phyloP scores from a whole-genome alignment of 1,140 invertebrate genomes.

The Mya arenaria region DNA sequence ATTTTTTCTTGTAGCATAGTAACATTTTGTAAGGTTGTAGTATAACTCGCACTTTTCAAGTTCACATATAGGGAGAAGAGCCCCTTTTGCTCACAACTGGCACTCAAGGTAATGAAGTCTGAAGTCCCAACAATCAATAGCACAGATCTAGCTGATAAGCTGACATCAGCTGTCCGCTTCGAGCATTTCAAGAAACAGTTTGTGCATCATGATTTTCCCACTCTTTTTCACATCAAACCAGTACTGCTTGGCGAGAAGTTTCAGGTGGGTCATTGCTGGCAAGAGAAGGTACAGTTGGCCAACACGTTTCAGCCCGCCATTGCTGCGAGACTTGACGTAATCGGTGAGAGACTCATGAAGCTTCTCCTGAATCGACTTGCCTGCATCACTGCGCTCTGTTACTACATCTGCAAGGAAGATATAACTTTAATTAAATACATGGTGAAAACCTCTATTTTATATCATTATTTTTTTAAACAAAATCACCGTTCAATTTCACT shows the following conservation, averaged over 20 bases:
- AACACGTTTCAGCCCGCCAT: conserved; percentile 87
- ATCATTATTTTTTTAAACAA: too few relatives aligned
- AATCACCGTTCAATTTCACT: too few relatives aligned
- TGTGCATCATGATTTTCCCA: conserved; percentile 96
- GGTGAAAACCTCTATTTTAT: too few relatives aligned
- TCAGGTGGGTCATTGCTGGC: conserved; percentile 92
- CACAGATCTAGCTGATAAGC: neutral
- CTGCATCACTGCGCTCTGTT: conserved; percentile 91
- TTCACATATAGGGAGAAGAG: neutral
- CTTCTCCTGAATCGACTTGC: conserved; percentile 93
- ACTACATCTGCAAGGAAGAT: conserved; percentile 86
- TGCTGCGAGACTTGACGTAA: conserved; percentile 86
- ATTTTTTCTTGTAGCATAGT: neutral
- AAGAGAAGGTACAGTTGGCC: conserved; percentile 94
- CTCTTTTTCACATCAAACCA: conserved; percentile 94
- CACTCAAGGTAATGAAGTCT: neutral
- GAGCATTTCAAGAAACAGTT: conserved; percentile 98
- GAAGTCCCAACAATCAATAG: neutral
- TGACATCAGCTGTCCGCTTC: conserved; percentile 83
- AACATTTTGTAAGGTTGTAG: neutral
- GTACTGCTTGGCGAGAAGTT: conserved; percentile 92
- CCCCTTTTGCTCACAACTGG: neutral
- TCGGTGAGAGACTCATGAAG: conserved; percentile 93
- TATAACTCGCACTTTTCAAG: neutral
- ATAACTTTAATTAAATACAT: neutral